Base-by-base conservation (phyloP, 2,797 vertebrate genomes). In the Myotis myotis region DNA sequence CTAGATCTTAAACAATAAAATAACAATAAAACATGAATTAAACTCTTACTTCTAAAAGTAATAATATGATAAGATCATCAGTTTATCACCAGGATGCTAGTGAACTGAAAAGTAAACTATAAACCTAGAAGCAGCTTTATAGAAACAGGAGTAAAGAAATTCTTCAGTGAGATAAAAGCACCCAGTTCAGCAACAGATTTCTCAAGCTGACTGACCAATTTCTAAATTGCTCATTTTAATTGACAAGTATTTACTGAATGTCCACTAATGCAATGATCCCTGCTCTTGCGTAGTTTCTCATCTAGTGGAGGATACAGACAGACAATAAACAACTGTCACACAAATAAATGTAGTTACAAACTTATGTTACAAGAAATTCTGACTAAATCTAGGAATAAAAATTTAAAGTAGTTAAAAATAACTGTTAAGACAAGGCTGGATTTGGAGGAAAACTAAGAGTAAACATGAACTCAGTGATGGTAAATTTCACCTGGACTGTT, bases 401-500 rank as follows among this genome's bases (percentile, higher is more conserved):
- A 75, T 66, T 76, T 47, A 72, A 86, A 95, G 47, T 13, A 91
- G 75, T 71, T 78, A 90, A 89, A 88, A 93, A 66, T 49, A 80
- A 76, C 20, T 78, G 15, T 44, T 93, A 89, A 79, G 38, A 84
- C 8, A 95, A 87, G 20, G 25, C 44, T 75, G 68, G 47, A 60
- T 5, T 38, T 11, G 44, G 33, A 83, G 53, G 70, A 44, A 76
- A 93, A 60, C 70, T 33, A 95, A 44, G 30, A 82, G 72, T 76
- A 95, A 49, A 94, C 44, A 93, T 60, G 7, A 89, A 57, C 53
- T 92, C 85, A 93, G 60, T 86, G 28, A 33, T 33, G 60, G 64
- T 83, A 96, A 92, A 8, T 76, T 85, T 98, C 98, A 99, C 99
- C 99, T 99, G 99, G 99, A 98, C 99, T 99, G 98, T 99, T 99